phyloP scores from a whole-genome alignment of 2,888 invertebrate species.

The Leptinotarsa rubiginosa region DNA sequence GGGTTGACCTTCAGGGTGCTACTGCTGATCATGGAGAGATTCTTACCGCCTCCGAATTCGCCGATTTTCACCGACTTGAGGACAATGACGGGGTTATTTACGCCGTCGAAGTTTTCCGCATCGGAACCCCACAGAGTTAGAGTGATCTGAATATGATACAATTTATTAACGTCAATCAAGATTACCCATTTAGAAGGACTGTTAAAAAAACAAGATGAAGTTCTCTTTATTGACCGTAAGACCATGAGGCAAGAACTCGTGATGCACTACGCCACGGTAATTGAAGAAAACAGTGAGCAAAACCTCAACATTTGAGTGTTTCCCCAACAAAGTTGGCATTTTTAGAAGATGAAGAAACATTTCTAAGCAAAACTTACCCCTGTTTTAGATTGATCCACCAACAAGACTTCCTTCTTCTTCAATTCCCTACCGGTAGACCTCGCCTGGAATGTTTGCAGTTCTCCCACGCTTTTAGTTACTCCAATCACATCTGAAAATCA shows the following conservation, averaged over 20 bases:
- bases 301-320: too few relatives aligned
- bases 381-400: conserved; percentile 87
- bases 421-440: conserved; percentile 84
- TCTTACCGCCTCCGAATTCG: conserved; percentile 90
- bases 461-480: conserved; percentile 80
- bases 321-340: too few relatives aligned
- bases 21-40: conserved; percentile 70
- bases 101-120: conserved; percentile 86
- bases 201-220: too few relatives aligned
- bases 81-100: conserved; percentile 83
- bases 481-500: conserved; percentile 84
- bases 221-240: too few relatives aligned
- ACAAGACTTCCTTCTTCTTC: conserved; percentile 86
- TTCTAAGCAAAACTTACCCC: conserved; percentile 68
- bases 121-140: conserved; percentile 93
- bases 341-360: conserved; percentile 22
- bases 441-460: conserved; percentile 79
- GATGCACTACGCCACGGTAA: too few relatives aligned
- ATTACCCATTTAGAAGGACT: background rate
- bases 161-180: too few relatives aligned
- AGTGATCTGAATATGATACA: conserved; percentile 69
- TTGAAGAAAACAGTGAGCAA: too few relatives aligned
- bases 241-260: too few relatives aligned
- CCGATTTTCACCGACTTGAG: conserved; percentile 86
- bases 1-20: conserved; percentile 85